phyloP scores from a whole-genome alignment of 2,113 vertebrate species.

The Sceloporus tristichus region DNA sequence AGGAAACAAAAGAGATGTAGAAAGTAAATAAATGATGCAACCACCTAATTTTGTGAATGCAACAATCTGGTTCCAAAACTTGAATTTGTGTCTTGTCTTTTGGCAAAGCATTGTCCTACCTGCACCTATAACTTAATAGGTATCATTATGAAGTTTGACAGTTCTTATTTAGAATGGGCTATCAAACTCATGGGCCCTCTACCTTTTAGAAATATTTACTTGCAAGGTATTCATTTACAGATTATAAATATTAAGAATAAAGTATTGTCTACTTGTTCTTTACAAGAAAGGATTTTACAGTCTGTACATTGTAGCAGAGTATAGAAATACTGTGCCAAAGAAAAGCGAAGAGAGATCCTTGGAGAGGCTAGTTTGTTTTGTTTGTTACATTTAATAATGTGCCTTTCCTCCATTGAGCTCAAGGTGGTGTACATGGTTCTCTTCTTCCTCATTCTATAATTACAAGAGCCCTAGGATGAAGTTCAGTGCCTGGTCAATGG shows the following conservation, averaged over 20 bases:
- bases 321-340: too few relatives aligned
- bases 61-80: neutral
- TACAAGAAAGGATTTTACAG: neutral
- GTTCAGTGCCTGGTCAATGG: too few relatives aligned
- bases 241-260: neutral
- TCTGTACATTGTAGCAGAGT: too few relatives aligned
- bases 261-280: neutral
- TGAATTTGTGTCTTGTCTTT: neutral
- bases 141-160: neutral
- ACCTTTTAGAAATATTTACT: neutral
- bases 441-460: neutral
- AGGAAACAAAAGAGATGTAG: neutral
- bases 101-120: neutral
- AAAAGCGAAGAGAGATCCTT: too few relatives aligned
- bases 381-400: neutral
- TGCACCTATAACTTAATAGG: neutral
- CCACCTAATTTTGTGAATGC: neutral
- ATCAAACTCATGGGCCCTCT: too few relatives aligned
- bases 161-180: neutral
- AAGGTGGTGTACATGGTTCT: neutral
- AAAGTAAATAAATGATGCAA: neutral
- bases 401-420: neutral
- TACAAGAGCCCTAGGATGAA: too few relatives aligned
- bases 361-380: too few relatives aligned
- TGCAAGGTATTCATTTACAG: neutral